A percentile compares a stretch with the other conserved stretches of the same genome.
Conservation (phyloP, 2,797 vertebrate genomes). For the Phrynocephalus guinanensis region DNA sequence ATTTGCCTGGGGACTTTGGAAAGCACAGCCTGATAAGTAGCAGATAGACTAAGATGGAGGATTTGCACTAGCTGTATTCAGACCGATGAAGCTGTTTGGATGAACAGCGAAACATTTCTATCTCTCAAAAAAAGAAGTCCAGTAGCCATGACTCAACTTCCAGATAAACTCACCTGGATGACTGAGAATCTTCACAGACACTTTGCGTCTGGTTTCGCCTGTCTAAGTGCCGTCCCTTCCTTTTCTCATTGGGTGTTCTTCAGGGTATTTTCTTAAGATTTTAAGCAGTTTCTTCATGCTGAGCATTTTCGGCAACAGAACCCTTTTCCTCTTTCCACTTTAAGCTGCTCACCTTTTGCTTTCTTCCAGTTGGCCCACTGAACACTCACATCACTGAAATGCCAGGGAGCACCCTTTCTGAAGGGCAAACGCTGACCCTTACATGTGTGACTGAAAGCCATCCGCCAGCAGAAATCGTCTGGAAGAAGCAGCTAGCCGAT, state of each 20-base stretch:
- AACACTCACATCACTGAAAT: slow-evolving; percentile 53
- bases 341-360: slow-evolving; percentile 29
- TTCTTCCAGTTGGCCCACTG: slow-evolving; percentile 65
- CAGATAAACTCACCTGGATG: no score
- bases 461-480: slow-evolving; percentile 56
- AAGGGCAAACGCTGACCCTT: slow-evolving; percentile 55
- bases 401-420: background rate
- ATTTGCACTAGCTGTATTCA: no score
- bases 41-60: no score
- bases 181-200: no score
- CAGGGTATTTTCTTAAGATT: slow-evolving; percentile 14
- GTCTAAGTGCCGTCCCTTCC: no score
- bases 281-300: background rate
- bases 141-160: no score
- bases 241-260: background rate
- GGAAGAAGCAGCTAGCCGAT: slow-evolving; percentile 59
- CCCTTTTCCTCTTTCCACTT: slow-evolving; percentile 19
- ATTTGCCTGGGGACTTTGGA: no score
- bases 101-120: no score
- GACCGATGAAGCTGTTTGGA: no score
- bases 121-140: no score
- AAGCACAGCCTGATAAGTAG: no score
- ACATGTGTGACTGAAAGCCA: slow-evolving; percentile 65
- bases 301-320: background rate
- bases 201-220: no score